These are phyloP conservation scores for Perognathus longimembris DNA, from an alignment of 2,113 vertebrate species.

Conservation along the genomic window DNA sequence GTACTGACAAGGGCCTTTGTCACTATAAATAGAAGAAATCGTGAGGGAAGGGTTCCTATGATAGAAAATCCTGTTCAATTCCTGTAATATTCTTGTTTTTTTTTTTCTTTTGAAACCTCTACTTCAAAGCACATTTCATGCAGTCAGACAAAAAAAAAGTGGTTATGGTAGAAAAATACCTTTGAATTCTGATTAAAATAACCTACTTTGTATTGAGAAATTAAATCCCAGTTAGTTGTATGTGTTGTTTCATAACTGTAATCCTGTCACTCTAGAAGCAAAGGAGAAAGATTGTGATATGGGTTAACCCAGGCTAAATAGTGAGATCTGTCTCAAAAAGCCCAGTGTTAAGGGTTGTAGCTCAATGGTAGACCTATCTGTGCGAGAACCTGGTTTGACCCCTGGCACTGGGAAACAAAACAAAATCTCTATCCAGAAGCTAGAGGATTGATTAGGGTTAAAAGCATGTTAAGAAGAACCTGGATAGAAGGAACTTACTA, in stretches of 20 bases:
- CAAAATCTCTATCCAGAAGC: slow-evolving; percentile 18
- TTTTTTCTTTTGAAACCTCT: not conserved
- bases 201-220: slow-evolving; percentile 24
- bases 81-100: slow-evolving; percentile 45
- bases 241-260: not conserved
- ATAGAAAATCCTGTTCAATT: slow-evolving; percentile 55
- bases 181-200: slow-evolving; percentile 62
- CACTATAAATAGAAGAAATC: slow-evolving; percentile 43
- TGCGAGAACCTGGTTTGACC: not conserved
- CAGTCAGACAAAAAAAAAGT: slow-evolving; percentile 22
- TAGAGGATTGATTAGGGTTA: slow-evolving; percentile 9
- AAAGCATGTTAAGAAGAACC: slow-evolving; percentile 34
- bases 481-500: slow-evolving; percentile 19
- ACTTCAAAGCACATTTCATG: slow-evolving; percentile 30
- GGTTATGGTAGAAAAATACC: slow-evolving; percentile 17
- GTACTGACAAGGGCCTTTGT: slow-evolving; percentile 63
- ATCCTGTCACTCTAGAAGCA: not conserved
- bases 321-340: not conserved
- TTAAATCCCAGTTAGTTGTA: not conserved
- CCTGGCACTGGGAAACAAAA: not conserved
- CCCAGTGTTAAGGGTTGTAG: not conserved
- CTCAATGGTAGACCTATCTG: not conserved
- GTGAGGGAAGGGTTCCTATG: slow-evolving; percentile 29
- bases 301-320: not conserved
- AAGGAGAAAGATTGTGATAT: not conserved